phyloP scores from a whole-genome alignment of 2,113 vertebrate species.

The Rhinopomastus cyanomelas region DNA sequence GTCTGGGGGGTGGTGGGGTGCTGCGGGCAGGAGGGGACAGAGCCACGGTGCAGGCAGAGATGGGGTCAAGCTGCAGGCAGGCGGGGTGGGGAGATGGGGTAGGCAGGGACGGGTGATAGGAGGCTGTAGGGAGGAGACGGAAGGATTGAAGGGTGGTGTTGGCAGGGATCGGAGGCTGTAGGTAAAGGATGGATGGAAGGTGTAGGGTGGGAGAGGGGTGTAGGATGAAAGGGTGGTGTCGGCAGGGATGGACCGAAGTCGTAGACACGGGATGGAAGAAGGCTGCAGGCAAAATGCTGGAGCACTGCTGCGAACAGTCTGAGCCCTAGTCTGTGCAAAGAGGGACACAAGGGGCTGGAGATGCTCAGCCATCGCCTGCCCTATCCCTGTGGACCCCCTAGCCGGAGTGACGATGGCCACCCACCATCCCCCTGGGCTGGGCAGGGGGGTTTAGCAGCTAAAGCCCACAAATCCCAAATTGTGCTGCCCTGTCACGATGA shows the following conservation, averaged over 20 bases:
- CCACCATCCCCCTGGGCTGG: neutral
- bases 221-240: neutral
- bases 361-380: neutral
- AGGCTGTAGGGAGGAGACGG: neutral
- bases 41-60: too few species aligned
- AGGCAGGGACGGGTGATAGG: too few species aligned
- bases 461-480: slow-evolving; percentile 78
- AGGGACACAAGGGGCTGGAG: neutral
- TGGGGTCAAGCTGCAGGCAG: neutral
- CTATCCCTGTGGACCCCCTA: neutral
- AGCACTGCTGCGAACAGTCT: neutral
- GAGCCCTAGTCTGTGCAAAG: neutral
- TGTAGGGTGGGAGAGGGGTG: too few species aligned
- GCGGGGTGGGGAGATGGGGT: fast-evolving
- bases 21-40: neutral
- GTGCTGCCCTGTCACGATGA: slow-evolving; percentile 68
- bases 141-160: fast-evolving
- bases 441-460: slow-evolving; percentile 25
- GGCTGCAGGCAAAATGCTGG: too few species aligned
- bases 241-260: neutral
- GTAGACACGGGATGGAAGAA: too few species aligned
- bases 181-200: neutral
- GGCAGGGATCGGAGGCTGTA: neutral
- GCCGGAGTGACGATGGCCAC: neutral
- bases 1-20: neutral